Evolutionary conservation across 2,888 invertebrate species (phyloP).

Genomic region (Xanthorhoe spadicearia): DNA sequence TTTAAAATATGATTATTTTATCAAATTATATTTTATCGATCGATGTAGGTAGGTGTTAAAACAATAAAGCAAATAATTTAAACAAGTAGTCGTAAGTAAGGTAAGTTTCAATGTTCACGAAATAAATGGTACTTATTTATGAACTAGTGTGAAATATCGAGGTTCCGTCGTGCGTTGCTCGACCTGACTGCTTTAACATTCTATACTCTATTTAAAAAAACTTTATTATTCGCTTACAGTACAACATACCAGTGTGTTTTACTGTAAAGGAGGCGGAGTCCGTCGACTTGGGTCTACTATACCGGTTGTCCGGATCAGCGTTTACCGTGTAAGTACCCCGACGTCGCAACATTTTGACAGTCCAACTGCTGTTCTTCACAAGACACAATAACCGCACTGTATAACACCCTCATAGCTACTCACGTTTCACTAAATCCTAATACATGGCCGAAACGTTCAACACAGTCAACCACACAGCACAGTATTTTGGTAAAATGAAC

Average conservation of each 20-base stretch:
- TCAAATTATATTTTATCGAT: conserved; percentile 11
- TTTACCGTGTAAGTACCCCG: conserved; percentile 80
- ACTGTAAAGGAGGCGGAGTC: conserved; percentile 55
- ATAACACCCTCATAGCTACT: conserved; percentile 41
- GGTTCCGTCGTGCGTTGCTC: no score
- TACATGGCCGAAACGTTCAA: conserved; percentile 31
- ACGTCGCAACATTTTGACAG: conserved; percentile 70
- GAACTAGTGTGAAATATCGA: no score
- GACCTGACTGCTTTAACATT: no score
- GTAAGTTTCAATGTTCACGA: not conserved
- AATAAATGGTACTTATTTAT: no score
- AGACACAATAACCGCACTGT: conserved; percentile 32
- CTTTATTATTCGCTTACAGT: not conserved
- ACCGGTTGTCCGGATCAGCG: conserved; percentile 62
- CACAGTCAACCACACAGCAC: conserved; percentile 39
- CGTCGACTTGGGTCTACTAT: conserved; percentile 55
- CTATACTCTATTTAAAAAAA: no score
- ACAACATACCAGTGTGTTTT: conserved; percentile 65
- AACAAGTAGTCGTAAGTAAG: not conserved
- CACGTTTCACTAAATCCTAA: conserved; percentile 30
- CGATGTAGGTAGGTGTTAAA: not conserved
- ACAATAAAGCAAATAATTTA: conserved; percentile 4
- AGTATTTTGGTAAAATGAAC: conserved; percentile 41
- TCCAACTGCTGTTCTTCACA: conserved; percentile 43
- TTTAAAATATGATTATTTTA: conserved; percentile 25